Percentiles rank a stretch among this genome's conserved stretches.
Evolutionary conservation across 1,140 invertebrate species (phyloP).

Genomic region (Bombus sylvicola): DNA sequence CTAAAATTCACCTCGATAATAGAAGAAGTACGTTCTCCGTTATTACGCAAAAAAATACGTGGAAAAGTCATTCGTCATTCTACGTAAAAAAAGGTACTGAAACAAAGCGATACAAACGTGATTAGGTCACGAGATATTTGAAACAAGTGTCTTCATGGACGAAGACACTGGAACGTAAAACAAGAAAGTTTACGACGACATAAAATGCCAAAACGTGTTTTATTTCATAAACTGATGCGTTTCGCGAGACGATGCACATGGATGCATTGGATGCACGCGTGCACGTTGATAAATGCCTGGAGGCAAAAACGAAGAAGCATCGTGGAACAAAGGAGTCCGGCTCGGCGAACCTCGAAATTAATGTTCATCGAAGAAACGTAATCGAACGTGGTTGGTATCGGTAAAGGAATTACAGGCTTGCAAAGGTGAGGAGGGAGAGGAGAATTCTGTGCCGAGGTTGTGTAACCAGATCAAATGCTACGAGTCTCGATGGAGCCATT

Average conservation of each 20-base stretch:
- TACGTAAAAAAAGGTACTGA: too few species aligned
- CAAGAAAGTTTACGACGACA: not conserved
- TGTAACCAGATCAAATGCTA: slow-evolving; percentile 44
- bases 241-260: not conserved
- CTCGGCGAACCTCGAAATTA: not conserved
- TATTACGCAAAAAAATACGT: too few species aligned
- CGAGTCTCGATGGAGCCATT: not conserved
- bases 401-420: not conserved
- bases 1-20: not conserved
- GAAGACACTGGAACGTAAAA: not conserved
- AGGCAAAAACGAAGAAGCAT: not conserved
- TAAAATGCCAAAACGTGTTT: not conserved
- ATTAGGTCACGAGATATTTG: too few species aligned
- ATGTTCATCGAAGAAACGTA: not conserved
- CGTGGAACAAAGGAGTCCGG: not conserved
- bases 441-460: not conserved
- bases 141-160: too few species aligned
- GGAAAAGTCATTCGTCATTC: too few species aligned
- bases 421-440: not conserved
- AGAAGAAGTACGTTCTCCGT: too few species aligned
- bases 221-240: not conserved
- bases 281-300: not conserved
- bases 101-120: too few species aligned
- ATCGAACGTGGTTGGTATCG: not conserved
- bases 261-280: not conserved